These are phyloP conservation scores for Oenanthe oenanthe DNA, from an alignment of 2,113 vertebrate genomes.

Conservation along the genomic window DNA sequence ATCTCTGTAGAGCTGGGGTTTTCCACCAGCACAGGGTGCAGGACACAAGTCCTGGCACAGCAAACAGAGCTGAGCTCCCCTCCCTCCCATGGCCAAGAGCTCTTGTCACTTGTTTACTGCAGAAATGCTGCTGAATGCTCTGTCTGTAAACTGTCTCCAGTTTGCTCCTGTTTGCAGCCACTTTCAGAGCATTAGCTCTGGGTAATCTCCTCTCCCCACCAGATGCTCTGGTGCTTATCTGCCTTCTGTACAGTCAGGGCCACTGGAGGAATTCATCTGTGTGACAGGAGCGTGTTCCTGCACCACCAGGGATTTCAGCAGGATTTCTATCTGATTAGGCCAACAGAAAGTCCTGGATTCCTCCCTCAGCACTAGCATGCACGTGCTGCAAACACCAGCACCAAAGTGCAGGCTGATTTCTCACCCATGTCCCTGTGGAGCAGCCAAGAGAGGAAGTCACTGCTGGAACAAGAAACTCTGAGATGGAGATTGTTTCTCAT, in stretches of 20 bases:
- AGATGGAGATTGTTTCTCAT: background rate
- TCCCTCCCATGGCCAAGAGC: background rate
- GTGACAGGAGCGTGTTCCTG: background rate
- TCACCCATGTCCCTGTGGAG: background rate
- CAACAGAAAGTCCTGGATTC: background rate
- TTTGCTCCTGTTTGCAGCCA: background rate
- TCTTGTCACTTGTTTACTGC: background rate
- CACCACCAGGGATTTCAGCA: background rate
- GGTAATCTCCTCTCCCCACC: background rate
- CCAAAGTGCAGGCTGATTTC: rapidly evolving
- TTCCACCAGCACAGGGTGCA: background rate
- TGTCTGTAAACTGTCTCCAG: background rate
- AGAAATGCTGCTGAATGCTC: background rate
- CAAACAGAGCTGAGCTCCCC: background rate
- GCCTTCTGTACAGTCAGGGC: background rate
- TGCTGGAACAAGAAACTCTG: background rate
- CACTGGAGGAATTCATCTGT: background rate
- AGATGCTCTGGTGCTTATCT: background rate
- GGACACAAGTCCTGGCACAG: background rate
- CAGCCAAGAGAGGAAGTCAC: background rate
- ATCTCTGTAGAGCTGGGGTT: too few relatives aligned
- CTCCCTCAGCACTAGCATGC: background rate
- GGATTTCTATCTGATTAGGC: background rate
- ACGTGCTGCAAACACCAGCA: background rate
- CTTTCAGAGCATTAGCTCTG: background rate